Evolutionary conservation across 2,113 vertebrate species (phyloP).

Genomic region (Spea bombifrons): DNA sequence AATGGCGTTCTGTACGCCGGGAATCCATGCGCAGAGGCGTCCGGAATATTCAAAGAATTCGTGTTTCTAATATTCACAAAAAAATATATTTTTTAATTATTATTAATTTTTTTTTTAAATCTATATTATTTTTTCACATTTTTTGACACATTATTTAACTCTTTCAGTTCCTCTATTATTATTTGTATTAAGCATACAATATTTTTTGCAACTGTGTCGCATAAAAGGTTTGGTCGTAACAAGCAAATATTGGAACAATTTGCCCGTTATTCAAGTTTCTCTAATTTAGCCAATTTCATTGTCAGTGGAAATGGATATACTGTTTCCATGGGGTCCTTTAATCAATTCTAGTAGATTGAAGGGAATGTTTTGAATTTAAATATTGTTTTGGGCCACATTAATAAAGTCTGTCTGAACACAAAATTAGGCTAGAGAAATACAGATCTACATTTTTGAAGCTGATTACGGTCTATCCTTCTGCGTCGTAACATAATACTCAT

Average conservation of each 20-base stretch:
- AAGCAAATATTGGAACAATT: no score
- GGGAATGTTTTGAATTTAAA: not conserved
- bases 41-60: not conserved
- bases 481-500: not conserved
- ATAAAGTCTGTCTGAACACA: not conserved
- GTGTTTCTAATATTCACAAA: not conserved
- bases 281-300: not conserved
- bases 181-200: no score
- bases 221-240: no score
- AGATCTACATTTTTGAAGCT: not conserved
- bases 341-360: not conserved
- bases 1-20: not conserved
- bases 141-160: no score
- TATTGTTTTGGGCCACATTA: not conserved
- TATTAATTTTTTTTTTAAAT: no score
- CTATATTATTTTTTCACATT: not conserved
- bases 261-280: not conserved
- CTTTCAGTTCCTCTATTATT: no score
- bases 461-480: not conserved
- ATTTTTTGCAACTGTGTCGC: no score
- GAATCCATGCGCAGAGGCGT: not conserved
- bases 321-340: not conserved
- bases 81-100: not conserved
- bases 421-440: not conserved
- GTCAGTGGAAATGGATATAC: not conserved